These are phyloP conservation scores for Poecilia picta DNA, from an alignment of 2,797 vertebrate species.

Conservation along the genomic window DNA sequence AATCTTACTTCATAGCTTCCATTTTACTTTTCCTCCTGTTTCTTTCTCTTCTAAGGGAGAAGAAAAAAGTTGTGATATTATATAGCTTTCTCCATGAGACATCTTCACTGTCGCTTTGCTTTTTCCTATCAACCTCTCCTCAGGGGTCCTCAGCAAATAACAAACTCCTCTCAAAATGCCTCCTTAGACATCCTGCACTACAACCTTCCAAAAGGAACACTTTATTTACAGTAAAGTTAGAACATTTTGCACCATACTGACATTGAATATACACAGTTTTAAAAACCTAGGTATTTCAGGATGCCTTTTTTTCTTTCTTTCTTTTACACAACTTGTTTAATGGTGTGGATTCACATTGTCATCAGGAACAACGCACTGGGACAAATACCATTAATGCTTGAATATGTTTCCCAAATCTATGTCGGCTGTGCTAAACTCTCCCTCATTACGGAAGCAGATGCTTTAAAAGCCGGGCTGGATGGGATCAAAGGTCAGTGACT, in stretches of 20 bases:
- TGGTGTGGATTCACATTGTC: constrained; percentile 72
- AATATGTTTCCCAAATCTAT: constrained; percentile 78
- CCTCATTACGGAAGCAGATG: constrained; percentile 81
- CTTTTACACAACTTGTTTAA: constrained; percentile 58
- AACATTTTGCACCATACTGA: constrained; percentile 64
- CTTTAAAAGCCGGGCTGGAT: constrained; percentile 75
- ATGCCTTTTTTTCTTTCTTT: constrained; percentile 41
- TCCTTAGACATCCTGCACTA: constrained; percentile 87
- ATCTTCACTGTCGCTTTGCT: constrained; percentile 81
- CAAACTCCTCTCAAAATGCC: constrained; percentile 87
- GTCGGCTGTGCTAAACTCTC: constrained; percentile 79
- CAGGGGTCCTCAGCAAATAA: constrained; percentile 82
- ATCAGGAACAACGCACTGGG: constrained; percentile 66
- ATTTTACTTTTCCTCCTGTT: constrained; percentile 22
- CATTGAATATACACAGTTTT: constrained; percentile 27
- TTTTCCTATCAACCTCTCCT: constrained; percentile 79
- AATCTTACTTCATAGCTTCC: constrained; percentile 44
- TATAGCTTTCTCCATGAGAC: constrained; percentile 78
- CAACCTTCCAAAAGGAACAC: constrained; percentile 70
- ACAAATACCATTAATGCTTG: constrained; percentile 83
- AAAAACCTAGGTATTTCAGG: constrained; percentile 70
- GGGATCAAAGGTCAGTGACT: constrained; percentile 76
- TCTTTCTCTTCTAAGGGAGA: constrained; percentile 77
- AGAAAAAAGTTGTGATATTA: constrained; percentile 86
- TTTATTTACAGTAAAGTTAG: constrained; percentile 71